Percentiles rank a stretch among this genome's conserved stretches.
Evolutionary conservation across 2,888 invertebrate genomes (phyloP).

Genomic region (Sinentomon sp.): DNA sequence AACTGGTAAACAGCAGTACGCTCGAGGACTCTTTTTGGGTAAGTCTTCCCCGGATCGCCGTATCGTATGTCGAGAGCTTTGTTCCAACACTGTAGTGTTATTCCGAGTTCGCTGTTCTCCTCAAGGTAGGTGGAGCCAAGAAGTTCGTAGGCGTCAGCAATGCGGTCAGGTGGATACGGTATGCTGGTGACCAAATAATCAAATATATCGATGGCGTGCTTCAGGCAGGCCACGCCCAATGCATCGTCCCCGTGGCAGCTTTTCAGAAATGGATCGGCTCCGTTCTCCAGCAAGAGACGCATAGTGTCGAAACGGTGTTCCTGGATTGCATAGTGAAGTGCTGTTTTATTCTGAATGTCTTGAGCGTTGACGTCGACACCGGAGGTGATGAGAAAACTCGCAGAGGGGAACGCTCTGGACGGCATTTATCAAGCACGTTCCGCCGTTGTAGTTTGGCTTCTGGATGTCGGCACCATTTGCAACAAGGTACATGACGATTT

Average conservation of each 20-base stretch:
- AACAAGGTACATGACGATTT: slow-evolving; percentile 40
- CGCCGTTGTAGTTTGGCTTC: slow-evolving; percentile 64
- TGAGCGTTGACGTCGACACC: slow-evolving; percentile 60
- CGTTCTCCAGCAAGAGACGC: slow-evolving; percentile 43
- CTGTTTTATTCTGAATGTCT: slow-evolving; percentile 70
- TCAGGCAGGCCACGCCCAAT: slow-evolving; percentile 55
- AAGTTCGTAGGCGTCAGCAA: slow-evolving; percentile 64
- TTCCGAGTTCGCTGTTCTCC: slow-evolving; percentile 16
- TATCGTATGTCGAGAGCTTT: slow-evolving; percentile 39
- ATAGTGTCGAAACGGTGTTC: slow-evolving; percentile 46
- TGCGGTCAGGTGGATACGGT: slow-evolving; percentile 32
- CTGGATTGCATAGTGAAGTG: slow-evolving; percentile 75
- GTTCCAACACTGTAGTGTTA: slow-evolving; percentile 38
- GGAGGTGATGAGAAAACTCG: slow-evolving; percentile 38
- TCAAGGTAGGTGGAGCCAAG: slow-evolving; percentile 67
- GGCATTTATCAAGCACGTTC: slow-evolving; percentile 75
- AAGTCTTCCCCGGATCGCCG: slow-evolving; percentile 12
- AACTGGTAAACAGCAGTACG: slow-evolving; percentile 14
- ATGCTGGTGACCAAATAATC: slow-evolving; percentile 33
- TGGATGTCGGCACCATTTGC: slow-evolving; percentile 55
- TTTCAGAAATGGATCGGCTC: slow-evolving; percentile 44
- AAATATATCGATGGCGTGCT: slow-evolving; percentile 37
- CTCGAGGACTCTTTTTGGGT: too few relatives aligned
- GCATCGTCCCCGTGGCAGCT: slow-evolving; percentile 70
- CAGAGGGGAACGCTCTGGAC: slow-evolving; percentile 62